Conservation (phyloP, 2,797 vertebrate genomes). For the Philypnodon macrostomus region DNA sequence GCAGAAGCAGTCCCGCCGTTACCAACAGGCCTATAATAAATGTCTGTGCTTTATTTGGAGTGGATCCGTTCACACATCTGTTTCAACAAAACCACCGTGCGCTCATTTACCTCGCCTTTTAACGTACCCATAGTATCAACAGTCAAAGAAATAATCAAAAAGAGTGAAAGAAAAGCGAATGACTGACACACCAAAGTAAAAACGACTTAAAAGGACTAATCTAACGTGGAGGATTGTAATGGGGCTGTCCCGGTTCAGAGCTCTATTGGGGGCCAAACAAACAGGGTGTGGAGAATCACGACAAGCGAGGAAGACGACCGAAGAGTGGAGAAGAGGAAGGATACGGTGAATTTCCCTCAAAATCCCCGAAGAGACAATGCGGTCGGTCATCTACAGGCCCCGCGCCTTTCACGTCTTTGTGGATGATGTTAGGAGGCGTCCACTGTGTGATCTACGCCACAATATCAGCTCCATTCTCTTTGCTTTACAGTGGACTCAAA, state of each 20-base stretch:
- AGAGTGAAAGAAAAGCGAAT: slow-evolving; percentile 39
- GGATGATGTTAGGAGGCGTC: slow-evolving; percentile 9
- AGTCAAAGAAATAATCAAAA: slow-evolving; percentile 69
- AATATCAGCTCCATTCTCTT: neutral
- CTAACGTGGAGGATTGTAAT: slow-evolving; percentile 71
- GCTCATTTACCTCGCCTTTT: slow-evolving; percentile 60
- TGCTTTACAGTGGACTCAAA: slow-evolving; percentile 11
- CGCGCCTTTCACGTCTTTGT: slow-evolving; percentile 42
- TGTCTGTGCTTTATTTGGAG: neutral
- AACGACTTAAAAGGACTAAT: slow-evolving; percentile 42
- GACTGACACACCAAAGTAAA: slow-evolving; percentile 82
- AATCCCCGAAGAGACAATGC: slow-evolving; percentile 47
- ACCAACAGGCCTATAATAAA: slow-evolving; percentile 2
- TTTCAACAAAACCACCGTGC: slow-evolving; percentile 27
- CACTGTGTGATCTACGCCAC: slow-evolving; percentile 1
- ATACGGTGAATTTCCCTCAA: slow-evolving; percentile 64
- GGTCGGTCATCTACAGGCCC: slow-evolving; percentile 40
- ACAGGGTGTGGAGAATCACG: slow-evolving; percentile 75
- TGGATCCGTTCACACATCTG: slow-evolving; percentile 1
- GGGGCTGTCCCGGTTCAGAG: slow-evolving; percentile 76
- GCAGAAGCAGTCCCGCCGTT: neutral
- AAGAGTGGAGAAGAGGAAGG: slow-evolving; percentile 54
- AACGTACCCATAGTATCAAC: slow-evolving; percentile 75
- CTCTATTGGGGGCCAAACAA: slow-evolving; percentile 78
- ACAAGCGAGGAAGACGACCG: slow-evolving; percentile 70